Evolutionary conservation across 1,140 invertebrate genomes (phyloP), one percentile per base, ranked within the genome.

Genomic region (Helicoverpa armigera): DNA sequence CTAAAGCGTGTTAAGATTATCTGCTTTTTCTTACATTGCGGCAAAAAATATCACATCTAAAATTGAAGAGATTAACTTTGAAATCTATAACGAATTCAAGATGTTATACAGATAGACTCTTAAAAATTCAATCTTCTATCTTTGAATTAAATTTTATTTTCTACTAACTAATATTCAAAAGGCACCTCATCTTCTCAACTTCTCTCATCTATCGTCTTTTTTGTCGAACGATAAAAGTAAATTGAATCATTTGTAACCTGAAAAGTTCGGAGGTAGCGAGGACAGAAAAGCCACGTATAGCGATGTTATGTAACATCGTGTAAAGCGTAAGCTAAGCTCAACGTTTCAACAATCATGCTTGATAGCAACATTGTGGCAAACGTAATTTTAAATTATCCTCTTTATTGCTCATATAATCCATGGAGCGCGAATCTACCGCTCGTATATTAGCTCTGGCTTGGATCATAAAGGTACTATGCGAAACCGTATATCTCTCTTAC

Each of bases 301-400:
- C 75, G 50, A 70, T 69, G 51, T 78, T 63, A 77, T 69, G 60
- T 82, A 79, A 76, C 43, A 70, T 63, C 77, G 61, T 76, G 76
- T 76, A 29, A 76, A 77, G 51, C 61, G 61, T 79, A 73, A 53
- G 53, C 18, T 75, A 69, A 79, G 69, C 81, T 65, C 77, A 50
- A 54, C 51, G 75, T 85, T 86, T 83, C 80, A 82, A 75, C 83
- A 87, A 86, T 84, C 84, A 89, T 77, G 73, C 73, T 85, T 87
- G 85, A 86, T 81, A 69, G 81, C 87, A 88, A 91, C 85, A 88
- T 89, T 88, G 86, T 89, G 85, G 83, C 83, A 88, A 85, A 87
- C 86, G 88, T 89, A 89, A 90, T 91, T 91, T 91, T 86, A 88
- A 91, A 92, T 89, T 90, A 92, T 92, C 85, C 87, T 88, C 88